Base-by-base conservation (phyloP, 1,140 invertebrate species). In the Lutraria rhynchaena region DNA sequence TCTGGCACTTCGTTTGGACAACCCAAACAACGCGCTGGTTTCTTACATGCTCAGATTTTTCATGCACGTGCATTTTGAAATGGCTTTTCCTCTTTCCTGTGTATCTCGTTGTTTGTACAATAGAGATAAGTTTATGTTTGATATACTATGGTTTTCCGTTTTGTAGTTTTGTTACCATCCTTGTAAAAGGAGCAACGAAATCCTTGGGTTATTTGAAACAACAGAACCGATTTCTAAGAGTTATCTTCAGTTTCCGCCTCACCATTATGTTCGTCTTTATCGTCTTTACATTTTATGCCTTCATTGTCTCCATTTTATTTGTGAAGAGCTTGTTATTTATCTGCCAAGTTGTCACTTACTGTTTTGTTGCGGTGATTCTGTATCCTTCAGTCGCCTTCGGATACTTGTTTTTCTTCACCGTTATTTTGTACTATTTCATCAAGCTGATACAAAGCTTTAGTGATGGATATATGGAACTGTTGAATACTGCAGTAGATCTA, bases 371-470 rank as follows among this genome's bases (percentile, higher is more conserved):
- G 44, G 46, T 74, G 1, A 44, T 74, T 17, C 19, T 74, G 7
- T 74, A 74, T 60, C 71, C 71, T 29, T 60, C 53, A 3, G 37
- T 74, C 27, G 37, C 73, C 2, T 76, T 76, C 27, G 71, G 71
- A 29, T 60, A 60, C 60, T 37, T 74, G 15, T 76, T 76, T 31
- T 63, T 63, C 58, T 13, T 31, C 7, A 35, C 58, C 7, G 57
- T 76, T 9, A 35, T 76, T 19, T n/a, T 51, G 3, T 51, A 49
- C 29, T 76, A 60, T 27, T 19, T 76, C 31, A 33, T 60, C 35
- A 60, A 63, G 11, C 46, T 74, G 7, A 19, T 74, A 7, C 41
- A 31, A 27, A 35, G 24, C 51, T 76, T 76, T 51, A 35, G 73
- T 0, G 57, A 61, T 15, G 58, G 37, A 17, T 76, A 76, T 46